Evolutionary conservation across 2,888 invertebrate species (phyloP), one percentile per base, ranked within the genome.

Genomic region (Sussaba pulchella): DNA sequence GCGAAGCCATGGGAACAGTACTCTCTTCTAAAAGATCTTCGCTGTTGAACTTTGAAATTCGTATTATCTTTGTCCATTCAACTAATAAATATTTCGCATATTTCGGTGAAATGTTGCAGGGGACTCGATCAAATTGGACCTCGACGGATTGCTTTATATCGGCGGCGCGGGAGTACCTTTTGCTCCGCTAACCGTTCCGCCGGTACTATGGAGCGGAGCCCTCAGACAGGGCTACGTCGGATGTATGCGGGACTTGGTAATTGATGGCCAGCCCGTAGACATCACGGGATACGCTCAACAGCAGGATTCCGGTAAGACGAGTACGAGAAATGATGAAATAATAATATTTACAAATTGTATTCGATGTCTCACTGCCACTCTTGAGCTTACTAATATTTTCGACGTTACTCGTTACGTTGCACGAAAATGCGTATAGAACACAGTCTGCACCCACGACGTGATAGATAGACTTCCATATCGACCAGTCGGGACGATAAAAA

Each of bases 181-280:
- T 90, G 95, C 96, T 0, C 95, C 96, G 24, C 94, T 95, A 6
- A 94, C 95, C 52, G 95, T 97, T 67, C 98, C 98, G 0, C 94
- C 97, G 1, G 97, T 96, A 17, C 93, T 99, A 78, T 99, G 98
- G 98, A 97, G 98, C 0, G 98, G 97, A 0, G 96, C 97, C 6
- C 93, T 99, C 70, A 94, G 97, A 76, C 96, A 97, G 88, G 99
- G 99, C 21, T 99, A 97, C 91, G 98, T 99, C 6, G 99, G 99
- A 1, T 99, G 99, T 91, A 94, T 99, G 89, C 94, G 98, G 84
- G 98, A 98, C 91, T 94, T 99, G 87, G 95, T 96, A 84, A 94
- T 98, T 88, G 98, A 98, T 91, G 97, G 97, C 61, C 96, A 97
- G 87, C 95, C 97, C 0, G 95, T 98, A 81, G 98, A 99, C 91